Conservation (phyloP, 2,113 vertebrate species). For the Antidorcas marsupialis region DNA sequence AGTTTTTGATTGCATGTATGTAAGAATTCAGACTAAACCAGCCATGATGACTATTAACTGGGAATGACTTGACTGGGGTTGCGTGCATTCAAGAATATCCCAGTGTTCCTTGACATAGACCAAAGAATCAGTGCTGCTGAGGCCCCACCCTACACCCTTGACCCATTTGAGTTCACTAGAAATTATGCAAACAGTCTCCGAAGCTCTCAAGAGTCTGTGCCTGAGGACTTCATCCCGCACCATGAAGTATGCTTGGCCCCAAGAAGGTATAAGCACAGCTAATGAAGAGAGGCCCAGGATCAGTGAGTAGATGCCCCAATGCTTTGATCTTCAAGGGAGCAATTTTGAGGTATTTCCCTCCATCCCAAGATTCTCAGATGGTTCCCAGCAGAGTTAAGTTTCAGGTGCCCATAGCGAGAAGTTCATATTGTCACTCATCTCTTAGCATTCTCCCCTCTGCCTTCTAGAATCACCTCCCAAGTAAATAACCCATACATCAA, state of each 20-base stretch:
- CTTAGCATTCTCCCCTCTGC: no score
- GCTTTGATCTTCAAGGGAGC: background rate
- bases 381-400: background rate
- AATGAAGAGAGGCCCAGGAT: background rate
- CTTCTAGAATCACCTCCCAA: background rate
- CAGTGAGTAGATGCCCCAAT: background rate
- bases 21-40: background rate
- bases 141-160: background rate
- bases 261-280: background rate
- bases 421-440: background rate
- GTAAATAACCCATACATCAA: background rate
- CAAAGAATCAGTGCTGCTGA: background rate
- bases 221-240: background rate
- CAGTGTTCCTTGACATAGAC: background rate
- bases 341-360: background rate
- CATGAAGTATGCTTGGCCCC: accelerated
- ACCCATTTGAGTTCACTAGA: background rate
- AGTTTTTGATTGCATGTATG: background rate
- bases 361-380: background rate
- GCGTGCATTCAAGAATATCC: background rate
- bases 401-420: background rate
- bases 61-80: background rate
- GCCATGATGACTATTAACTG: background rate
- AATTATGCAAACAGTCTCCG: background rate
- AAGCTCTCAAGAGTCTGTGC: background rate